Base-by-base conservation (phyloP, 2,113 vertebrate species). In the Actenoides hombroni region DNA sequence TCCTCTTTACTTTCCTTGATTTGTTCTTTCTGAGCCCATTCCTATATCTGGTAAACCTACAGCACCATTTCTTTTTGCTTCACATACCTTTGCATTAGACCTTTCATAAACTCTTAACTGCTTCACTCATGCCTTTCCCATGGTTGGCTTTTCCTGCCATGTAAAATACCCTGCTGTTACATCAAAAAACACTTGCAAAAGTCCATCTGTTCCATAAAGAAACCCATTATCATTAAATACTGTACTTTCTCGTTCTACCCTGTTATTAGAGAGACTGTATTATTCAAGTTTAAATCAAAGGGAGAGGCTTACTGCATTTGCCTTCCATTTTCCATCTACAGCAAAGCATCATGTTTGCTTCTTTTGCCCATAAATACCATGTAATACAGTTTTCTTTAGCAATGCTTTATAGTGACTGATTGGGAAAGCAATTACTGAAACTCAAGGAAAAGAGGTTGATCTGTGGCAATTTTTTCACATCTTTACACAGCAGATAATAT, bases 381-480 rank as follows among this genome's bases (percentile, higher is more conserved):
- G 29, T 16, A 67, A 83, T 71, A 51, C 16, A 51, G 21, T 63
- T 94, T 94, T 94, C 61, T 89, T 93, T 85, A 76, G 59, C n/a
- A 77, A 35, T 56, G 37, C 26, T 78, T 83, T 78, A 67, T 67
- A 77, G 53, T 74, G 17, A 81, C 75, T 83, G 86, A 83, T 75
- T 92, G 77, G 18, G 64, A 92, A 92, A 76, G 49, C 67, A 96
- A 93, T 91, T 93, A 80, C 46, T 10, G 56, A 81, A 84, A 81
- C 17, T 40, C 49, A 85, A 48, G 68, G 73, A 84, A 56, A 93
- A 93, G 83, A 83, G 35, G 21, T 90, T 92, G 64, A 95, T 37
- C 31, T 87, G 42, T 59, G 84, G 57, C 44, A 94, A 94, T 96
- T 90, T 96, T 91, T 95, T 86, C 56, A 83, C 59, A 76, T 76